Evolutionary conservation across 2,113 vertebrate species (phyloP), one percentile per base, ranked within the genome.

Genomic region (Cercopithecus mona): DNA sequence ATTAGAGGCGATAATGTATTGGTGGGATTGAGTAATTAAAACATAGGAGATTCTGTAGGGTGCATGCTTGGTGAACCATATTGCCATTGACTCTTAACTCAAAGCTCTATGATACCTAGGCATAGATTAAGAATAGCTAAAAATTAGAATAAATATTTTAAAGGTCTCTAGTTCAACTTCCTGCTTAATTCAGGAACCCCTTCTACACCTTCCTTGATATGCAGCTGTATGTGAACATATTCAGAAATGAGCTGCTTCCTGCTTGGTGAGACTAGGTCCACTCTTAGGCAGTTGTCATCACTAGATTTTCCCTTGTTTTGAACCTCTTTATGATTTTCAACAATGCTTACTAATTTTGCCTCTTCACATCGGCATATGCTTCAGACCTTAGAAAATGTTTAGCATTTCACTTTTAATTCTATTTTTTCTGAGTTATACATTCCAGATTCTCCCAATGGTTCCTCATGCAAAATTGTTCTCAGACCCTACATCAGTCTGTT

Each of bases 101-200:
- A 43, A 40, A 95, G 66, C 4, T n/a, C 35, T 80, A 0, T 50
- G 35, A 22, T 57, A n/a, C 3, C 17, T 92, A 45, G 8, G 10
- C 45, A 45, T 59, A 90, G 70, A 78, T 20, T 84, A 32, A 64
- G 27, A 59, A 50, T 30, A 55, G 35, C 10, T 88, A 30, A 96
- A 95, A 94, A 27, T 16, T 88, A 27, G 22, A 88, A 86, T 66
- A 86, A 35, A 38, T 32, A 52, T 88, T 88, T 92, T 94, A 32
- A 70, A 94, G 20, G 7, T 87, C 32, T 95, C 50, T 57, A n/a
- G n/a, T 57, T 27, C 23, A 84, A 32, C 43, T 94, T 94, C 70
- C 30, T 93, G 10, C 45, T 88, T 61, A 78, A 79, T 80, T 80
- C 72, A 94, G 70, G 79, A 61, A 68, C 1, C 22, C 6, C 45